Evolutionary conservation across 2,113 vertebrate species (phyloP), one percentile per base, ranked within the genome.

Genomic region (Paradoxurus hermaphroditus): DNA sequence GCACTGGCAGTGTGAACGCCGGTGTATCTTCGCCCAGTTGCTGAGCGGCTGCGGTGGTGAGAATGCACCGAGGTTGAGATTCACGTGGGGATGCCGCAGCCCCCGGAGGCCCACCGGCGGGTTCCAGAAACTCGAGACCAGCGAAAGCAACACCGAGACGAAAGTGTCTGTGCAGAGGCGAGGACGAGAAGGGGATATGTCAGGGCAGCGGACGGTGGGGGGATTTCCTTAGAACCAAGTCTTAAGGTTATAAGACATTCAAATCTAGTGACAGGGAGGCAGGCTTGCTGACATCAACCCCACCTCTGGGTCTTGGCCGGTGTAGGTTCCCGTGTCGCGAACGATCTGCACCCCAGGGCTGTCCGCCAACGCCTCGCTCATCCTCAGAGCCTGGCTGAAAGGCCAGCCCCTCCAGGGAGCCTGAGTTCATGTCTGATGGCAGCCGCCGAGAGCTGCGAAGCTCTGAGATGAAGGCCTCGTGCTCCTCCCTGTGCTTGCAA

Each of bases 321-420:
- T 8, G 29, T 25, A 36, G 15, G 18, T 16, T 51, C 49, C 75
- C 23, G 27, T n/a, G 18, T 15, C 46, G 15, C 2, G 1, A 27
- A 34, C 0, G 0, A 10, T 36, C 49, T 51, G 63, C 46, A 36
- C 41, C 9, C 81, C 46, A 18, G 39, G 49, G 11, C n/a, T 4
- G 6, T 51, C 25, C 36, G 10, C 51, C 31, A 12, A 59, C 8
- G 19, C 36, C 82, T 16, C 0, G 2, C 41, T 94, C 25, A 1
- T n/a, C 25, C 3, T 14, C 16, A 36, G 73, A 19, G 70, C 56
- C 21, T 0, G 0, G 65, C 15, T 0, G 4, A 34, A 1, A 41
- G 73, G 56, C 25, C 67, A 7, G 16, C 7, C n/a, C 19, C 34
- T 82, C 59, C 6, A 12, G 31, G 0, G 16, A 85, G 73, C 46